A percentile compares a stretch with the other conserved stretches of the same genome.
These are phyloP conservation scores for Rhynchophorus ferrugineus DNA, from an alignment of 1,140 invertebrate species.

Conservation along the genomic window DNA sequence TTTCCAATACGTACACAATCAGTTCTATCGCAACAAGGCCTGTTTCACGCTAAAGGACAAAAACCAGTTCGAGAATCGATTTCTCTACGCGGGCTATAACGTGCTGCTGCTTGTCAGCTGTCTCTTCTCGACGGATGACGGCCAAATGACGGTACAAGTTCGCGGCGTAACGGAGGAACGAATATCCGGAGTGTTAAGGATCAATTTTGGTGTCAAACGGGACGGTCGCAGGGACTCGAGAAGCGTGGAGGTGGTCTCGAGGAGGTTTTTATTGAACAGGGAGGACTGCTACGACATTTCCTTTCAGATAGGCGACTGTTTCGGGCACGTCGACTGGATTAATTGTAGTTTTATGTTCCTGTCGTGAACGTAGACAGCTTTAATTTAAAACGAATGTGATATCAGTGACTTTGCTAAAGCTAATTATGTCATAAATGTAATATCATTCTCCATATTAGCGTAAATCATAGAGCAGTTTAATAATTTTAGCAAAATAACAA, in stretches of 20 bases:
- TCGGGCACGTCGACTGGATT: neutral
- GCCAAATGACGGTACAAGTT: neutral
- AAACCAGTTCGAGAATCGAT: neutral
- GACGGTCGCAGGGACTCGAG: neutral
- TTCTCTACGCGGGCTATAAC: neutral
- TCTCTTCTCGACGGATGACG: neutral
- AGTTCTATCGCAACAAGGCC: constrained; percentile 1
- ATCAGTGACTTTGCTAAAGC: too few relatives aligned
- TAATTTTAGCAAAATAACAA: too few relatives aligned
- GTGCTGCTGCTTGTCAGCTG: neutral
- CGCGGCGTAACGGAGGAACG: neutral
- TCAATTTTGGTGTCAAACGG: neutral
- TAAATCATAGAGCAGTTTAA: too few relatives aligned
- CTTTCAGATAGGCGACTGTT: neutral
- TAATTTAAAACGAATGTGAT: too few relatives aligned
- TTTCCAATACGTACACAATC: neutral
- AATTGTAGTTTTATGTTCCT: too few relatives aligned
- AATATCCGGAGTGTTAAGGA: neutral
- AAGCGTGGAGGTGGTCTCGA: neutral
- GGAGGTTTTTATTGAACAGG: neutral
- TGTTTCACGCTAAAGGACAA: neutral
- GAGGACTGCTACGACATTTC: neutral
- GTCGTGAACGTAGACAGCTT: too few relatives aligned
- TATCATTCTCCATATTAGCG: too few relatives aligned
- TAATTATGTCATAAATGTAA: too few relatives aligned